Evolutionary conservation across 1,140 invertebrate species (phyloP), one percentile per base, ranked within the genome.

Genomic region (Drosophila asahinai): DNA sequence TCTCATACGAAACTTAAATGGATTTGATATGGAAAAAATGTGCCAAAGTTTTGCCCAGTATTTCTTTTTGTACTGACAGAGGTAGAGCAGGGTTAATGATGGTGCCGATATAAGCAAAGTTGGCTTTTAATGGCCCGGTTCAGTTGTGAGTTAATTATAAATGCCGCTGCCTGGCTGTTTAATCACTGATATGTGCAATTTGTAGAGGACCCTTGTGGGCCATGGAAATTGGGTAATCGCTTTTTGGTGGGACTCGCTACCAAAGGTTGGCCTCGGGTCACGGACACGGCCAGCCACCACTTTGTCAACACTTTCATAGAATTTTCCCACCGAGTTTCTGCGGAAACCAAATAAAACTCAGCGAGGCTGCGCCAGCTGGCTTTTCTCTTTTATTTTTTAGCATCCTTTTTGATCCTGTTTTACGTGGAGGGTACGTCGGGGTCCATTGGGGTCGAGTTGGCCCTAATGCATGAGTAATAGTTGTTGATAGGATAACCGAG

Each of bases 251-350:
- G 59, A 57, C 14, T 57, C 14, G 73, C 84, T 65, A 81, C 81
- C 71, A 77, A 77, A 84, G 63, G 72, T 52, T 33, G 49, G 55
- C 75, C 68, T 52, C 55, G 68, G 71, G 67, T 73, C 71, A 73
- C 45, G 71, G 71, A 61, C 67, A 60, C 25, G 65, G 52, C 38
- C 73, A 55, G 74, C 73, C 83, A 87, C 73, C 83, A 87, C 73
- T 87, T 80, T 87, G 83, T 87, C 83, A 87, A 83, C 83, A 83
- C 83, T 83, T 76, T 63, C 47, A 71, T 54, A 71, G 57, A 72
- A 75, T 77, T 80, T 80, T n/a, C 62, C 48, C 61, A 45, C 19
- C 47, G 54, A 63, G 78, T 48, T 61, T 68, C 77, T 75, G 52
- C 68, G 71, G 49, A 79, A 86, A 57, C 79, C 72, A 82, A 89